Base-by-base conservation (phyloP, 2,888 invertebrate species). In the Galerucella calmariensis region DNA sequence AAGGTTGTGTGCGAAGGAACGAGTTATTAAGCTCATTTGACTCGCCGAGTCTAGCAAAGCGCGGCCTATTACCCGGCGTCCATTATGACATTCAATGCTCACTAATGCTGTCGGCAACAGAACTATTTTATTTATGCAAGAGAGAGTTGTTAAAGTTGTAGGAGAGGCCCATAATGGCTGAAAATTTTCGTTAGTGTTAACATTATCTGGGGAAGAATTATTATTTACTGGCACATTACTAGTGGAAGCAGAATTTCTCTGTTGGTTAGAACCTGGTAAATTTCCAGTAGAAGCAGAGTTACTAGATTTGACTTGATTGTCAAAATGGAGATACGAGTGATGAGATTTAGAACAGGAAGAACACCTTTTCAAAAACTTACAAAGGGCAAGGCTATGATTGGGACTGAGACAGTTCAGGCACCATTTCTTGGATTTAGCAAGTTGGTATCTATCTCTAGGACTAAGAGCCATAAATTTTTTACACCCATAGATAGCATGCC, bases 321-420 rank as follows among this genome's bases (percentile, higher is more conserved):
- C 58, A 20, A 67, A 56, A 14, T 69, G 69, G 2, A 69, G 20
- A 16, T 56, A 20, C 12, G 58, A 46, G 41, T 68, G 59, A 44
- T 58, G 58, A 10, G 20, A 53, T n/a, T 53, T 68, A 3, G n/a
- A 14, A 46, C 68, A 68, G 4, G 53, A 24, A 14, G 16, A 35
- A 48, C 69, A 69, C 2, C 41, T 46, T 11, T 61, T 69, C 5
- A 56, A 46, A 6, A 20, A 48, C 12, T 16, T 41, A 16, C 69
- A 69, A 2, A 2, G 14, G 3, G 5, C 16, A 2, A 68, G 16
- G 9, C 35, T 68, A 24, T 68, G 68, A 10, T n/a, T 56, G 6
- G n/a, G n/a, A 1, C 56, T 41, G 10, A 68, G 35, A 58, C 58
- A 68, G 41, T 68, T 68, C 4, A 51, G n/a, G 12, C 67, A 67